phyloP scores from a whole-genome alignment of 2,888 invertebrate genomes.

The Lasioglossum morio region DNA sequence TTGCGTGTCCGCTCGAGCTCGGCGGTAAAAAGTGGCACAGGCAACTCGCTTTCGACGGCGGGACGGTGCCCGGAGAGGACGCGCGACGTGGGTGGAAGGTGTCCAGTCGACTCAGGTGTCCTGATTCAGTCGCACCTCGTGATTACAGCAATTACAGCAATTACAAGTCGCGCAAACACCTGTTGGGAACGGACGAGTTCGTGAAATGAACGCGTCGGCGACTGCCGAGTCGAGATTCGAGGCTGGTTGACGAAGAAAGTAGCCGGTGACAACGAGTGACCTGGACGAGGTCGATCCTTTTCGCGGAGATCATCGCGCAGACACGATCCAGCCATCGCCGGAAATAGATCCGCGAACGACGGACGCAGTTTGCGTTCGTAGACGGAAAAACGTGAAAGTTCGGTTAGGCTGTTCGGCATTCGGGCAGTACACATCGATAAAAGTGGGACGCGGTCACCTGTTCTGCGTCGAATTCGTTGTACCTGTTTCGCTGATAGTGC shows the following conservation, averaged over 20 bases:
- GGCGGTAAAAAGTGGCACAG: slow-evolving; percentile 74
- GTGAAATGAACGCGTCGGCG: background rate
- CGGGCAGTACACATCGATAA: background rate
- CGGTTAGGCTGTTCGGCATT: background rate
- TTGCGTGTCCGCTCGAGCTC: slow-evolving; percentile 41
- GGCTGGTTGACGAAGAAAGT: background rate
- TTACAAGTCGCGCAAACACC: background rate
- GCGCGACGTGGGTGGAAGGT: slow-evolving; percentile 70
- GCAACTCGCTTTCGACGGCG: slow-evolving; percentile 60
- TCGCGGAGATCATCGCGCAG: background rate
- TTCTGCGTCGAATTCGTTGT: background rate
- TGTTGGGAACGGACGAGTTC: background rate
- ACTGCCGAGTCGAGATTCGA: background rate
- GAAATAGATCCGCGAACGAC: background rate
- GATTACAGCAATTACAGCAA: slow-evolving; percentile 8
- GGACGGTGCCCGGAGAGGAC: slow-evolving; percentile 53
- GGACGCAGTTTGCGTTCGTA: background rate
- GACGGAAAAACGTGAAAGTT: slow-evolving; percentile 2
- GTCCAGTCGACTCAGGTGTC: slow-evolving; percentile 66
- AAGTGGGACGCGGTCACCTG: slow-evolving; percentile 4
- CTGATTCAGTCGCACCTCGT: slow-evolving; percentile 60
- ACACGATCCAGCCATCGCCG: background rate
- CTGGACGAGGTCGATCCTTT: background rate
- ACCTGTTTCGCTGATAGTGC: background rate
- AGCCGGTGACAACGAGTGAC: background rate